phyloP scores from a whole-genome alignment of 2,113 vertebrate genomes.

The Macquaria australasica region DNA sequence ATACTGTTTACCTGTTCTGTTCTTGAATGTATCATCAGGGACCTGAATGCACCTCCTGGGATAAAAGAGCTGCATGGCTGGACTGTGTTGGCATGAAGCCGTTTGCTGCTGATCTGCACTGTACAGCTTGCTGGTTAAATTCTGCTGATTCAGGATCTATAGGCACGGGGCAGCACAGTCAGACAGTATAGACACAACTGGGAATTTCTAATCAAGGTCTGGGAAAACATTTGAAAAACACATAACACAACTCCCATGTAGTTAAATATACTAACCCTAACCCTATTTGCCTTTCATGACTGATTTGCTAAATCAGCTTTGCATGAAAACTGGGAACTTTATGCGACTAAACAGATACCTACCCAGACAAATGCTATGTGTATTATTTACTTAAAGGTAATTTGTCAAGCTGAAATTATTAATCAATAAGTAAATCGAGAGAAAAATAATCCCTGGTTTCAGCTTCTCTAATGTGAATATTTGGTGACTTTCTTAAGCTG shows the following conservation, averaged over 20 bases:
- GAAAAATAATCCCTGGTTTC: not conserved
- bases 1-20: not conserved
- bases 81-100: not conserved
- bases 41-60: not conserved
- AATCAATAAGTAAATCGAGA: not conserved
- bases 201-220: constrained; percentile 22
- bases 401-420: not conserved
- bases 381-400: not conserved
- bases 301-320: constrained; percentile 1
- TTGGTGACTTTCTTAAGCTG: not conserved
- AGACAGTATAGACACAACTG: constrained; percentile 1
- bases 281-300: not conserved
- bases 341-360: too few species aligned
- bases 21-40: not conserved
- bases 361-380: not conserved
- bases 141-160: constrained; percentile 59
- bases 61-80: not conserved
- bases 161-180: constrained; percentile 16
- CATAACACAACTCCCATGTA: not conserved
- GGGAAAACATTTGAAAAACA: not conserved
- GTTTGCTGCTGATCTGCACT: constrained; percentile 18
- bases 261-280: not conserved
- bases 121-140: constrained; percentile 14
- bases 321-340: not conserved
- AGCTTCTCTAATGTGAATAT: not conserved